Evolutionary conservation across 2,113 vertebrate species (phyloP), one percentile per base, ranked within the genome.

Genomic region (Gadus macrocephalus): DNA sequence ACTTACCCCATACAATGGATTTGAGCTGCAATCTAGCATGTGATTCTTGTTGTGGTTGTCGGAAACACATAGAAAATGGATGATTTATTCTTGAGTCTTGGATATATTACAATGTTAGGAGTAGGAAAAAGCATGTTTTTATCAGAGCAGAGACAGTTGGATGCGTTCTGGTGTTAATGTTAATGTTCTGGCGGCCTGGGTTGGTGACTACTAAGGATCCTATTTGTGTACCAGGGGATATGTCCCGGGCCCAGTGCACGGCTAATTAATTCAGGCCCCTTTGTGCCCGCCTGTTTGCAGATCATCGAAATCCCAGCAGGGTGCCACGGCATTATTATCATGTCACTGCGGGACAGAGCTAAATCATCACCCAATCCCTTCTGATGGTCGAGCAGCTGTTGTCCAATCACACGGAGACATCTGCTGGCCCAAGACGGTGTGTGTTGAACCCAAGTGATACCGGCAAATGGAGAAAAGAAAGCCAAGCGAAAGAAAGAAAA

Each of bases 251-350:
- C 58, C 77, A 63, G 80, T 65, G 71, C 69, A 12, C 75, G 58
- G 72, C 75, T 89, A 89, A 89, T 90, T 77, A 81, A 90, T 89
- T 83, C 85, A 72, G 68, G 56, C 73, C 69, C 75, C 79, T 87
- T 88, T 89, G 84, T 90, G 84, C 74, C 77, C 69, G 85, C 82
- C 82, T 87, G 86, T 81, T 80, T 84, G 84, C 67, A 56, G 73
- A 83, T 89, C 86, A 88, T 82, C 67, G 86, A 81, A 83, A 86
- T 87, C 89, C 80, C 90, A 89, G 87, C 85, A 86, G 86, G 90
- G 83, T 84, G 83, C 85, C 81, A 84, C 68, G 71, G 86, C 72
- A 62, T 87, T 85, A 86, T 89, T 85, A 86, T 87, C 82, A 79
- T 84, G 84, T 88, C 86, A 80, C 86, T 78, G 86, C 82, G 79